phyloP scores from a whole-genome alignment of 1,140 invertebrate genomes.

The Papilio polytes region DNA sequence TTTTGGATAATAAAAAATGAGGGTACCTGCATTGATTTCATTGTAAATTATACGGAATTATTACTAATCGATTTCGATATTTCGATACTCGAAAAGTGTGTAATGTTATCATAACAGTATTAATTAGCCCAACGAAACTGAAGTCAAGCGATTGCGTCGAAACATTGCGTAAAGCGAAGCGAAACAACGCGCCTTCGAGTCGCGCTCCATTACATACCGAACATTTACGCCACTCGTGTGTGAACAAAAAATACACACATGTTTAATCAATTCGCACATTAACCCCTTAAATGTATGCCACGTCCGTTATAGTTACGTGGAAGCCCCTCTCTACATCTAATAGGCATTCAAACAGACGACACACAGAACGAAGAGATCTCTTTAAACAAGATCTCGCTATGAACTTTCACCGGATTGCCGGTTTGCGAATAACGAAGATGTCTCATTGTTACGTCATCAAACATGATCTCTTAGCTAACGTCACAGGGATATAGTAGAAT shows the following conservation, averaged over 20 bases:
- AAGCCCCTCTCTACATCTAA: neutral
- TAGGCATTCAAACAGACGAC: slow-evolving; percentile 21
- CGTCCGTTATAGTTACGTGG: neutral
- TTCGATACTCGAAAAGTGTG: slow-evolving; percentile 50
- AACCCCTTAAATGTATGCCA: neutral
- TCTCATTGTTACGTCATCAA: slow-evolving; percentile 26
- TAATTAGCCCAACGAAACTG: slow-evolving; percentile 69
- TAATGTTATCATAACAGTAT: slow-evolving; percentile 69
- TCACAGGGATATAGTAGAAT: neutral
- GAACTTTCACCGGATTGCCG: slow-evolving; percentile 33
- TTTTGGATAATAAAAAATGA: neutral
- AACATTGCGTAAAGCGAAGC: slow-evolving; percentile 67
- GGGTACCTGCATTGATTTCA: neutral
- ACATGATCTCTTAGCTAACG: neutral
- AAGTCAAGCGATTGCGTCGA: slow-evolving; percentile 67
- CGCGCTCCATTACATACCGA: slow-evolving; percentile 69
- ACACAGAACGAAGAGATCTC: neutral
- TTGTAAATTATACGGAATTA: slow-evolving; percentile 10
- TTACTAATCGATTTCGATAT: slow-evolving; percentile 45
- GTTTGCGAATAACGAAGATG: slow-evolving; percentile 22
- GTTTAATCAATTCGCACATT: slow-evolving; percentile 17
- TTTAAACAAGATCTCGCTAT: slow-evolving; percentile 33
- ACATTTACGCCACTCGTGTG: slow-evolving; percentile 42
- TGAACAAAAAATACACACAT: neutral
- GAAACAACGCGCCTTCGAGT: slow-evolving; percentile 65